Base-by-base conservation (phyloP, 2,888 invertebrate species). In the Thera obeliscata region DNA sequence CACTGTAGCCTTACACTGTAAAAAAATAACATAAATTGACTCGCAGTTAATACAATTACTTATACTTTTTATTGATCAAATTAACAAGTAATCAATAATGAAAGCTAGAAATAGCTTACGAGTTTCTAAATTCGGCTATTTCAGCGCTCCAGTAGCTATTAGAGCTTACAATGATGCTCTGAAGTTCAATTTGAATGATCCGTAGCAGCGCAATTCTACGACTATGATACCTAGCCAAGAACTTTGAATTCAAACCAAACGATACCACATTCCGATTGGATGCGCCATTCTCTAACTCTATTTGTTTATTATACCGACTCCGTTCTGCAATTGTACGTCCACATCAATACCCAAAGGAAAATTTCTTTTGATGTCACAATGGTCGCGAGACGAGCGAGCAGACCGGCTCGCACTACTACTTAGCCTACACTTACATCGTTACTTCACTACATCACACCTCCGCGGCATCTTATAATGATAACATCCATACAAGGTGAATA, bases 1-100 rank as follows among this genome's bases (percentile, higher is more conserved):
- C 83, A 86, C 84, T 84, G 85, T 87, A 87, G 83, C 82, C 87
- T 87, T 89, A 88, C 73, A 85, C 79, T 84, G 83, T 86, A 84
- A 81, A 76, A 77, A 77, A 72, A 79, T 66, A 78, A 76, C 74
- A 76, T 76, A 75, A 72, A 74, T 69, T 79, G 78, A 82, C 78
- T 76, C 74, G 76, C 73, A 75, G 75, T 76, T 75, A 78, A 79
- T 72, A 77, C 72, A 71, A 72, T 65, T 67, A 54, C 12, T 33
- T 64, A 61, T 68, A 50, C 56, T 56, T 54, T 54, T 56, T 48
- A 71, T 64, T 50, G 67, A 66, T 67, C 61, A 57, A 59, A 36
- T 62, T 62, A 60, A 55, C 52, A 59, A 65, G 38, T 52, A 36
- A 60, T 12, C 22, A 7, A 57, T 63, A 70, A 58, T 54, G 46